Percentiles rank a stretch among this genome's conserved stretches.
Conservation (phyloP, 2,113 vertebrate species). For the Neogale vison region DNA sequence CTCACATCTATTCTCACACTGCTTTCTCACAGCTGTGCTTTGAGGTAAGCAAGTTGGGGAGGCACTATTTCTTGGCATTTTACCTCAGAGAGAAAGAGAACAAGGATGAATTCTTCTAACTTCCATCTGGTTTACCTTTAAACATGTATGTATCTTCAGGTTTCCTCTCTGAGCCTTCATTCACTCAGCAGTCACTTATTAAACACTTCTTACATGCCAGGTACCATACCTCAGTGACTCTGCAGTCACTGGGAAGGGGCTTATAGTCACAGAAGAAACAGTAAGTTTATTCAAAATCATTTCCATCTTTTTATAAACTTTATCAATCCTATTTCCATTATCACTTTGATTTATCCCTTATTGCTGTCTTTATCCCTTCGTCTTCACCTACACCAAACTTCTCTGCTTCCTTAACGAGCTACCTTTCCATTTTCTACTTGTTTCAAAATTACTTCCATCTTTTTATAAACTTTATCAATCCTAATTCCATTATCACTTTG, state of each 20-base stretch:
- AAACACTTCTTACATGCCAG: neutral
- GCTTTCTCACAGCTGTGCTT: neutral
- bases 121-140: neutral
- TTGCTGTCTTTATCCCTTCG: neutral
- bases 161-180: neutral
- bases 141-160: neutral
- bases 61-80: neutral
- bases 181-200: neutral
- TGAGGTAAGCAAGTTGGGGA: neutral
- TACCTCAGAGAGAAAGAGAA: neutral
- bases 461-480: too few species aligned
- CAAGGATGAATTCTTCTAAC: neutral
- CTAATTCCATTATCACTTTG: too few species aligned
- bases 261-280: neutral
- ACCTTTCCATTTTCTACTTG: neutral
- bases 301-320: neutral
- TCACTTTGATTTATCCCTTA: neutral
- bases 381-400: neutral
- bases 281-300: neutral
- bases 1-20: neutral
- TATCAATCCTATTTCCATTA: neutral
- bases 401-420: neutral
- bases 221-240: neutral
- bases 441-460: neutral
- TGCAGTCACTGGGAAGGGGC: neutral